phyloP scores from a whole-genome alignment of 2,888 invertebrate species.

The Chromoteleia sp. region DNA sequence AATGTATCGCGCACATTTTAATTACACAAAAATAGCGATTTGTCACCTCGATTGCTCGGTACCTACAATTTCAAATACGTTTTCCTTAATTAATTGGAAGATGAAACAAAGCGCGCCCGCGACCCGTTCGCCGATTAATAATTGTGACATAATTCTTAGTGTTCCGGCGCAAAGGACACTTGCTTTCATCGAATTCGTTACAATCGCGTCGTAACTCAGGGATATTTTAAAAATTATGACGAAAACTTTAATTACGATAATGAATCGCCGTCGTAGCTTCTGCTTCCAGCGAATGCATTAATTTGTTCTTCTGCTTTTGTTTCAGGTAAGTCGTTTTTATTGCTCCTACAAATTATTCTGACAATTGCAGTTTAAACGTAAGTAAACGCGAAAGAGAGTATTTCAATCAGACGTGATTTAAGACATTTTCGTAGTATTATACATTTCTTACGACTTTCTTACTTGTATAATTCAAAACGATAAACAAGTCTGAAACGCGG shows the following conservation, averaged over 20 bases:
- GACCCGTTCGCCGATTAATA: conserved; percentile 43
- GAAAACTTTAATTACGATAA: conserved; percentile 44
- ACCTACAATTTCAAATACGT: conserved; percentile 20
- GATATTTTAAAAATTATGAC: conserved; percentile 29
- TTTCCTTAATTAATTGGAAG: conserved; percentile 46
- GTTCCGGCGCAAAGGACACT: conserved; percentile 19
- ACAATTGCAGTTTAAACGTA: conserved; percentile 19
- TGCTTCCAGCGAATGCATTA: conserved; percentile 21
- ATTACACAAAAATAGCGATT: conserved; percentile 29
- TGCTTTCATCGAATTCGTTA: conserved; percentile 19
- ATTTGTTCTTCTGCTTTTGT: conserved; percentile 28
- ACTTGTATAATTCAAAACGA: no score
- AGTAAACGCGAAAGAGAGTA: conserved; percentile 15
- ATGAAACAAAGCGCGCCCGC: conserved; percentile 20
- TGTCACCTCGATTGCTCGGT: conserved; percentile 28
- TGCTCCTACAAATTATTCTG: conserved; percentile 11
- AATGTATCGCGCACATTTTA: conserved; percentile 26
- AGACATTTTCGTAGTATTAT: no score
- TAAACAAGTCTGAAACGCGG: no score
- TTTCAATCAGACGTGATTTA: neutral
- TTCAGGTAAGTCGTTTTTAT: conserved; percentile 46
- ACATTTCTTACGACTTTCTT: no score
- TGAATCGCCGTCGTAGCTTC: conserved; percentile 7
- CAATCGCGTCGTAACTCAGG: conserved; percentile 11
- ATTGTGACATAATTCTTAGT: conserved; percentile 35